Percentiles rank a stretch among this genome's conserved stretches.
phyloP scores from a whole-genome alignment of 2,888 invertebrate genomes.

The Blomia tropicalis region DNA sequence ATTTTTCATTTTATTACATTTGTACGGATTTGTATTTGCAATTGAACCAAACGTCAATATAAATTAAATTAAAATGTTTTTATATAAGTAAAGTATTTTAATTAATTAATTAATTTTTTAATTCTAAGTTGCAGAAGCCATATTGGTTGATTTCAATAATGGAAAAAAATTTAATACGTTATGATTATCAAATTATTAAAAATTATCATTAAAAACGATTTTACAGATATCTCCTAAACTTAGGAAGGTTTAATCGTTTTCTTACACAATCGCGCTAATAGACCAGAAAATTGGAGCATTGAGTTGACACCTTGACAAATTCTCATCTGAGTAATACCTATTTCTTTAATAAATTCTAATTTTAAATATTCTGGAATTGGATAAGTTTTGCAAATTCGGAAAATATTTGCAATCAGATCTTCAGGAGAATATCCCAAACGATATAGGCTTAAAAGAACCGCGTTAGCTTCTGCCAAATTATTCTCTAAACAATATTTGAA shows the following conservation, averaged over 20 bases:
- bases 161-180: no score
- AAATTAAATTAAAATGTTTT: no score
- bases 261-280: constrained; percentile 19
- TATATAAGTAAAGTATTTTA: no score
- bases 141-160: no score
- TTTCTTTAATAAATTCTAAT: constrained; percentile 71
- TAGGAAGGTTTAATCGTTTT: constrained; percentile 18
- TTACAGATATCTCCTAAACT: no score
- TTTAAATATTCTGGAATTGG: constrained; percentile 62
- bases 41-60: no score
- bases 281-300: constrained; percentile 48
- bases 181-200: no score
- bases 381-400: constrained; percentile 76
- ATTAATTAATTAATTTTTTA: no score
- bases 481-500: constrained; percentile 58
- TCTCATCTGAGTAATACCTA: constrained; percentile 73
- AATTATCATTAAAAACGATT: no score
- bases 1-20: no score
- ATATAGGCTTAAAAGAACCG: constrained; percentile 73
- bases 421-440: constrained; percentile 87
- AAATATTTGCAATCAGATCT: constrained; percentile 86
- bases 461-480: constrained; percentile 69
- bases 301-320: constrained; percentile 74
- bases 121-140: no score
- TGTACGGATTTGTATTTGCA: no score